Evolutionary conservation across 30 jellyfish, hydroid and myxozoan species (phyloP), one percentile per base, ranked within the genome.

Genomic region (Mastigias papua): DNA sequence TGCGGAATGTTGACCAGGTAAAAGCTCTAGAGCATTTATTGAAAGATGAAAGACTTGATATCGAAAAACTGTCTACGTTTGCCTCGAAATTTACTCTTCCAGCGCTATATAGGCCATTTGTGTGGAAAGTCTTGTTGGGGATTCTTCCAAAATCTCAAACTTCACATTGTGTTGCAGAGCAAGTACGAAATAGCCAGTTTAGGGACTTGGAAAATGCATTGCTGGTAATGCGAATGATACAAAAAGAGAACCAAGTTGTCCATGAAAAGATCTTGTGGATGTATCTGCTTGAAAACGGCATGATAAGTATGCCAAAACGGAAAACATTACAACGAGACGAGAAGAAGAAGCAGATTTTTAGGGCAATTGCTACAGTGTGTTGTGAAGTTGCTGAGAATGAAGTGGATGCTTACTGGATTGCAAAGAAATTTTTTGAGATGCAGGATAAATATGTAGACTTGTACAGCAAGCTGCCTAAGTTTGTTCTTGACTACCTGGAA

Each of bases 1-100:
- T 94, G 58, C 94, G 93, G 61, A 94, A 94, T 94, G 98, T 94
- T 28, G 97, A 94, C 69, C 98, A 94, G 64, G 94, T 73, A 20
- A 94, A 89, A 63, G 97, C 98, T 1, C 80, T 94, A 25, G 98
- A 94, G 48, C 92, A 76, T 46, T 27, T 94, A 66, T 64, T 94
- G n/a, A 84, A 75, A 16, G 98, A 94, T 72, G 97, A 89, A 72
- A 80, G 58, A 79, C 81, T 89, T 62, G 97, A 89, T 69, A 33
- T 51, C 21, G 97, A 89, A 27, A 94, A 94, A 31, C 74, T 94
- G 28, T 73, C 91, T 25, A 80, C 91, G 15, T 94, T 94, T 87
- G 85, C 98, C n/a, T 80, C 76, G 79, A 88, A 89, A 35, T 94
- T 60, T 58, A 73, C 92, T n/a, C 86, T 94, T 28, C 98, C 97